Percentiles rank a stretch among this genome's conserved stretches.
phyloP scores from a whole-genome alignment of 1,140 invertebrate species.

The Uloborus diversus region DNA sequence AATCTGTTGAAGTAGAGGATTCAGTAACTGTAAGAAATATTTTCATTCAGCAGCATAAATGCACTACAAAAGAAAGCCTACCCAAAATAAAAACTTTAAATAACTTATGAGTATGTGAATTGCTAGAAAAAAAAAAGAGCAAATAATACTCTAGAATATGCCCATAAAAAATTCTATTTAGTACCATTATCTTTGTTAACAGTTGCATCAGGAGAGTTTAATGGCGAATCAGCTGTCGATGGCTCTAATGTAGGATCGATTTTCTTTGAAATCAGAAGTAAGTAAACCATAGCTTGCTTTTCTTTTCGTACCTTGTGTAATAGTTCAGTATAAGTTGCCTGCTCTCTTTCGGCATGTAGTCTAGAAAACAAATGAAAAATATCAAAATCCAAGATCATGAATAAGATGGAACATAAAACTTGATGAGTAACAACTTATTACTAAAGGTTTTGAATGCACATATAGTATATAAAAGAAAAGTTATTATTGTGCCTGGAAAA shows the following conservation, averaged over 20 bases:
- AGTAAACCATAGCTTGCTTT: constrained; percentile 53
- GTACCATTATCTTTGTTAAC: constrained; percentile 30
- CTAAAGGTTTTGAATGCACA: too few species aligned
- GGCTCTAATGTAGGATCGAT: not conserved
- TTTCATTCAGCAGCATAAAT: too few species aligned
- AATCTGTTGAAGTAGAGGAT: constrained; percentile 45
- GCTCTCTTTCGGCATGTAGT: constrained; percentile 29
- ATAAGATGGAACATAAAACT: too few species aligned
- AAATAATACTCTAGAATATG: too few species aligned
- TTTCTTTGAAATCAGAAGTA: constrained; percentile 39
- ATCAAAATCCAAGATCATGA: too few species aligned
- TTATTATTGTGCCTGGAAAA: too few species aligned
- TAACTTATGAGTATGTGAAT: too few species aligned
- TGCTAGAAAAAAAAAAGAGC: too few species aligned
- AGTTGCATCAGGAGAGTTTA: constrained; percentile 1
- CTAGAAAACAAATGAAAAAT: constrained; percentile 24
- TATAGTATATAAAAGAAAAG: too few species aligned
- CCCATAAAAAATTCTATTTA: not conserved
- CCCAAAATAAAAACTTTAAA: not conserved
- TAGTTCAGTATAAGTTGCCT: constrained; percentile 12
- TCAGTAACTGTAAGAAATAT: constrained; percentile 24
- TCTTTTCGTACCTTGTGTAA: constrained; percentile 42
- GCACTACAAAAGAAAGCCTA: not conserved
- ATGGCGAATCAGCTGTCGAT: not conserved
- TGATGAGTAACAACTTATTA: too few species aligned